phyloP scores from a whole-genome alignment of 2,888 invertebrate genomes.

The Idaea aversata region DNA sequence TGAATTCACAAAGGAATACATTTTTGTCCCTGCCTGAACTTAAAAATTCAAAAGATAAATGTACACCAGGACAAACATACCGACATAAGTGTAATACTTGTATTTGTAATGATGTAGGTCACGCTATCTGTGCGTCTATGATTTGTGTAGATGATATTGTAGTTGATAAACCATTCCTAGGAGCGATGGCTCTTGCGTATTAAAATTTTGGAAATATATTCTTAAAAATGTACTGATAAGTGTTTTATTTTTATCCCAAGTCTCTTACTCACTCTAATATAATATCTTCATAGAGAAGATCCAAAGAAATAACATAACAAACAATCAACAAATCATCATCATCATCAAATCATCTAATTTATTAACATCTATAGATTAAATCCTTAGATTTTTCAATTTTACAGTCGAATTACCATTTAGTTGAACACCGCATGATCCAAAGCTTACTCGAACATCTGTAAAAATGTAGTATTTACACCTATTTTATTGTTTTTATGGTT shows the following conservation, averaged over 20 bases:
- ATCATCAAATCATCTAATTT: too few species aligned
- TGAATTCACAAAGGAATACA: background rate
- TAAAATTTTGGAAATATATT: conserved; percentile 3
- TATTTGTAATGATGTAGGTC: conserved; percentile 34
- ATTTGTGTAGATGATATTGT: conserved; percentile 41
- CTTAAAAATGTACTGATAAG: background rate
- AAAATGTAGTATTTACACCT: too few species aligned
- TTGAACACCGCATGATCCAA: too few species aligned
- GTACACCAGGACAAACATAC: conserved; percentile 45
- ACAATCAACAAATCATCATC: too few species aligned
- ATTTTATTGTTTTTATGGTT: too few species aligned
- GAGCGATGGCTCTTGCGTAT: conserved; percentile 9
- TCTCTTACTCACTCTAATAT: background rate
- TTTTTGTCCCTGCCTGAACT: conserved; percentile 33
- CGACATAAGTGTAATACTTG: conserved; percentile 51
- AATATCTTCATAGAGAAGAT: background rate
- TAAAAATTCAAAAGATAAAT: conserved; percentile 26
- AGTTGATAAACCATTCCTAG: conserved; percentile 25
- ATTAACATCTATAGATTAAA: too few species aligned
- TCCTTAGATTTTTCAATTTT: too few species aligned
- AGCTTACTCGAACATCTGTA: too few species aligned
- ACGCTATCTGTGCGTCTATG: conserved; percentile 47
- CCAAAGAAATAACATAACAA: too few species aligned
- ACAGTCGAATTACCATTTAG: too few species aligned
- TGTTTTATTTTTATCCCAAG: background rate